These are phyloP conservation scores for Ypsolopha scabrella DNA, from an alignment of 2,888 invertebrate genomes.

Conservation along the genomic window DNA sequence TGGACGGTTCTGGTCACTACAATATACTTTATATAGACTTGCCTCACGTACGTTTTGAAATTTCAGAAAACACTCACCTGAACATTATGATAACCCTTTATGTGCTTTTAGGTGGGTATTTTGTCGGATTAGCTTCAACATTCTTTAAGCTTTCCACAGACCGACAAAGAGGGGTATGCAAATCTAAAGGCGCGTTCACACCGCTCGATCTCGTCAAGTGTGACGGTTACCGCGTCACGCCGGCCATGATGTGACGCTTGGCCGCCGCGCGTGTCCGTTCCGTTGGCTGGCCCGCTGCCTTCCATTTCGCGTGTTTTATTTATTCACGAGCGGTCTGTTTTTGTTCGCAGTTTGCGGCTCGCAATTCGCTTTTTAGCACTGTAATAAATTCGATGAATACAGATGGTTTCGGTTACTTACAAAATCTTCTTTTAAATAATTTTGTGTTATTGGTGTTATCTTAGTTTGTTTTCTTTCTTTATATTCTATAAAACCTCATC, in stretches of 20 bases:
- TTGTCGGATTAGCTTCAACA: background rate
- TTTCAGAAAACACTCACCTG: background rate
- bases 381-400: no score
- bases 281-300: constrained; percentile 55
- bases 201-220: constrained; percentile 27
- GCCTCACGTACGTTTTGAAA: no score
- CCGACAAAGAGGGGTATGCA: constrained; percentile 31
- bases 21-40: no score
- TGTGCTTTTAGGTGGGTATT: background rate
- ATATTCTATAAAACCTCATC: no score
- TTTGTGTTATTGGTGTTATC: no score
- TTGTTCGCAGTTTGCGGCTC: constrained; percentile 25
- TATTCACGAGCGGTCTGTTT: constrained; percentile 35
- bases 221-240: constrained; percentile 23
- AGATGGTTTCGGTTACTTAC: no score
- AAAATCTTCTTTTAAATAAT: no score
- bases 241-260: constrained; percentile 36
- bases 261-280: constrained; percentile 51
- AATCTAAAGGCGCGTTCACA: constrained; percentile 55
- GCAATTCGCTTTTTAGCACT: constrained; percentile 45
- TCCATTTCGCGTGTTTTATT: constrained; percentile 39
- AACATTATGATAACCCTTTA: background rate
- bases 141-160: constrained; percentile 13
- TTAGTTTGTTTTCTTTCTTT: no score
- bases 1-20: no score